A percentile compares a stretch with the other conserved stretches of the same genome.
phyloP scores from a whole-genome alignment of 23 tunicate genomes.

The Trididemnum miniatum region DNA sequence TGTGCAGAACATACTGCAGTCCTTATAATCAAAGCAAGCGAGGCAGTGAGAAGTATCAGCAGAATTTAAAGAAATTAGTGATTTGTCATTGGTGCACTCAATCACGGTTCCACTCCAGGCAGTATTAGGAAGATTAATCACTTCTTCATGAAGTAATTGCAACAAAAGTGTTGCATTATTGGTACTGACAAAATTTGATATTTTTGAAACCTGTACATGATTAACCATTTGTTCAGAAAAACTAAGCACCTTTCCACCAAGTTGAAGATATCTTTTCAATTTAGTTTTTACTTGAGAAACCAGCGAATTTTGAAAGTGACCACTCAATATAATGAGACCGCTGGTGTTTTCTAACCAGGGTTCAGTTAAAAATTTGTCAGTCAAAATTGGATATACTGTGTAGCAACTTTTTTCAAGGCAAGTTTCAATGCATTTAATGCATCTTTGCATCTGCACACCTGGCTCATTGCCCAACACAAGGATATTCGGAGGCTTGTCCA shows the following conservation, averaged over 20 bases:
- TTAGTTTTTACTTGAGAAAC: not conserved
- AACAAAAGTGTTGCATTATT: too few species aligned
- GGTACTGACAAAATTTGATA: too few species aligned
- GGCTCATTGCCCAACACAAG: constrained; percentile 38
- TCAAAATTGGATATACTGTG: constrained; percentile 39
- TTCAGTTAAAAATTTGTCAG: constrained; percentile 17
- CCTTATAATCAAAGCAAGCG: too few species aligned
- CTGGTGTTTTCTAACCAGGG: constrained; percentile 70
- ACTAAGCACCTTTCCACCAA: constrained; percentile 58
- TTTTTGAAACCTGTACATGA: too few species aligned
- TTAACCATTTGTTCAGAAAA: constrained; percentile 26
- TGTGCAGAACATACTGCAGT: too few species aligned
- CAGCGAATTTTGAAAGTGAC: not conserved
- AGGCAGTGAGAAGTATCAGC: too few species aligned
- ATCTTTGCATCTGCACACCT: not conserved
- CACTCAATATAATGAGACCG: constrained; percentile 30
- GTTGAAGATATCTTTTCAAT: constrained; percentile 21
- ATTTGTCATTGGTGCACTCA: too few species aligned
- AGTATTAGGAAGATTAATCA: too few species aligned
- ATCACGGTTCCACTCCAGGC: too few species aligned
- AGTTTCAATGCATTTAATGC: constrained; percentile 15
- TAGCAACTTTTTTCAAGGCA: constrained; percentile 32
- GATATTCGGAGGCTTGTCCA: constrained; percentile 65
- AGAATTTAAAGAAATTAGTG: too few species aligned
- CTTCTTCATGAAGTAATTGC: too few species aligned